Conservation (phyloP, 2,797 vertebrate species). For the Coluber constrictor region DNA sequence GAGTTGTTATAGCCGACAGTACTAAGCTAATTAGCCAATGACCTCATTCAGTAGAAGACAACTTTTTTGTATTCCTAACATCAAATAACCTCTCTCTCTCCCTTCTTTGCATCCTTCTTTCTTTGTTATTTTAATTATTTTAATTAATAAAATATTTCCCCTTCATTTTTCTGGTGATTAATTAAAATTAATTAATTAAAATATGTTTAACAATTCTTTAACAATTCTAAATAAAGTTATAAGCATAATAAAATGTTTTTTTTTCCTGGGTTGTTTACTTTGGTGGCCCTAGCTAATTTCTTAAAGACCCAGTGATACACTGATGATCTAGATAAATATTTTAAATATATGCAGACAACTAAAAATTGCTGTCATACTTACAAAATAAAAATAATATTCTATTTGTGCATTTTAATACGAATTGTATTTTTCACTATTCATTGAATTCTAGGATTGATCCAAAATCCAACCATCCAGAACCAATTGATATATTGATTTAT, state of each 20-base stretch:
- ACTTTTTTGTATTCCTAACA: background rate
- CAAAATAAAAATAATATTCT: background rate
- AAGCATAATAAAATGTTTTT: background rate
- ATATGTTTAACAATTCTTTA: background rate
- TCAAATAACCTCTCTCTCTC: background rate
- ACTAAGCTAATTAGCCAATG: background rate
- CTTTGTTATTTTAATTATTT: background rate
- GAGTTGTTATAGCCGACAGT: background rate
- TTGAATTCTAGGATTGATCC: background rate
- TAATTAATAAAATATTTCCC: background rate
- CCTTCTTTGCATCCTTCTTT: background rate
- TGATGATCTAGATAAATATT: background rate
- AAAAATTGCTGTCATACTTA: background rate
- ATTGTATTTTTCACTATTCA: slow-evolving; percentile 17
- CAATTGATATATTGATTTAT: background rate
- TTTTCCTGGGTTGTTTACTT: background rate
- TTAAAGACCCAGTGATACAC: background rate
- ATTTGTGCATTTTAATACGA: background rate
- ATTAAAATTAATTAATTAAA: background rate
- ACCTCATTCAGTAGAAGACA: background rate
- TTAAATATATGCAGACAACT: background rate
- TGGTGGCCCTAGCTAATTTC: background rate
- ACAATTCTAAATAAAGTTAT: background rate
- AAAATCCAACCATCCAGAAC: background rate
- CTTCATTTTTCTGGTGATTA: background rate